Evolutionary conservation across 2,888 invertebrate genomes (phyloP).

Genomic region (Odontocerum albicorne): DNA sequence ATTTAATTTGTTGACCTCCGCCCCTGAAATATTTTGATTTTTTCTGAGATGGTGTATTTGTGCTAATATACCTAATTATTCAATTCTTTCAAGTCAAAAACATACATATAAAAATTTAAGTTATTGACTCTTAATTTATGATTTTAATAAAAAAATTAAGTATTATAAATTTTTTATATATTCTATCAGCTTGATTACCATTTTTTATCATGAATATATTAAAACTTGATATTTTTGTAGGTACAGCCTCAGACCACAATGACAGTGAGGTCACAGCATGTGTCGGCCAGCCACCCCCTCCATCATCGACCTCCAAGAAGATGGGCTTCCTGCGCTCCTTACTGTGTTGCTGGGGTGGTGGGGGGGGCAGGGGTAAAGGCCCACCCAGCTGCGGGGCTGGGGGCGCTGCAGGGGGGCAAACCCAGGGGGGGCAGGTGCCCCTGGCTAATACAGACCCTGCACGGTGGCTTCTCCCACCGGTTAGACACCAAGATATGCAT

Average conservation of each 20-base stretch:
- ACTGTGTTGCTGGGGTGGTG: slow-evolving; percentile 80
- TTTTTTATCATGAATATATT: no score
- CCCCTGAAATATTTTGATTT: no score
- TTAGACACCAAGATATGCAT: slow-evolving; percentile 91
- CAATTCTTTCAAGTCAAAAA: no score
- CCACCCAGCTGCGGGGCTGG: slow-evolving; percentile 56
- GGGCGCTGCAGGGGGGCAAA: slow-evolving; percentile 64
- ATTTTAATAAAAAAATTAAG: no score
- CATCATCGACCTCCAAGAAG: slow-evolving; percentile 53
- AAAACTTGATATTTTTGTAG: no score
- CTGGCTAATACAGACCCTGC: slow-evolving; percentile 66
- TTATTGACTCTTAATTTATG: no score
- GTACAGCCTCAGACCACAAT: slow-evolving; percentile 42
- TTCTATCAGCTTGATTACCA: no score
- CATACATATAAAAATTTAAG: no score
- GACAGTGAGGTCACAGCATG: slow-evolving; percentile 58
- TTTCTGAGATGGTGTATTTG: no score
- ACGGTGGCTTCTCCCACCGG: slow-evolving; percentile 82
- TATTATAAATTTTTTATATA: no score
- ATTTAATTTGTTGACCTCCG: no score
- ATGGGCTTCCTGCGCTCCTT: slow-evolving; percentile 84
- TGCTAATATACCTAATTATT: no score
- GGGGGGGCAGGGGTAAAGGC: slow-evolving; percentile 59
- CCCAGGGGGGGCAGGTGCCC: slow-evolving; percentile 68
- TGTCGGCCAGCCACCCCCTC: slow-evolving; percentile 54